These are phyloP conservation scores for Drosophila affinis DNA, from an alignment of 2,888 invertebrate genomes.

Conservation along the genomic window DNA sequence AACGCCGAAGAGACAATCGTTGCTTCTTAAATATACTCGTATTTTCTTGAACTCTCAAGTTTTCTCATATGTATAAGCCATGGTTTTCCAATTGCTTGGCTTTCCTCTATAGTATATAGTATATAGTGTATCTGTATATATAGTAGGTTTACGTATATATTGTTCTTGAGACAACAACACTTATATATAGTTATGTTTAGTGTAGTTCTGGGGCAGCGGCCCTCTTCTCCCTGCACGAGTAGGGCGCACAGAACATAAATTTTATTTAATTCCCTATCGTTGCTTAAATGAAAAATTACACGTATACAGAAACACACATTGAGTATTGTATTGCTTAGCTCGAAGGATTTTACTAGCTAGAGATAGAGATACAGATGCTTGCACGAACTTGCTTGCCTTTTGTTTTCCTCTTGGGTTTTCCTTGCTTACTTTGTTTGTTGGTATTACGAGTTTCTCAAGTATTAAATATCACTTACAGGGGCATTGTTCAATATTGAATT, in stretches of 20 bases:
- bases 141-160: conserved; percentile 46
- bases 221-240: background rate
- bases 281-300: conserved; percentile 46
- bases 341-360: conserved; percentile 50
- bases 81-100: background rate
- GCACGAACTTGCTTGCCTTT: conserved; percentile 9
- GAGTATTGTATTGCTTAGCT: conserved; percentile 76
- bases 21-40: conserved; percentile 3
- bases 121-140: conserved; percentile 5
- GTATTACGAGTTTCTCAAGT: conserved; percentile 35
- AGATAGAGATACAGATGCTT: conserved; percentile 8
- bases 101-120: background rate
- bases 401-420: conserved; percentile 17
- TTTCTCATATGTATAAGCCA: conserved; percentile 6
- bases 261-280: conserved; percentile 50
- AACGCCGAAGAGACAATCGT: conserved; percentile 16
- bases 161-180: conserved; percentile 45
- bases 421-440: conserved; percentile 14
- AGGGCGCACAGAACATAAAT: conserved; percentile 34
- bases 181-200: conserved; percentile 42
- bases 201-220: conserved; percentile 36
- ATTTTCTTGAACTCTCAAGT: conserved; percentile 20
- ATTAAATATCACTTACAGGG: conserved; percentile 63
- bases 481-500: conserved; percentile 36
- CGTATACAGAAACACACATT: conserved; percentile 62